Evolutionary conservation across 2,888 invertebrate species (phyloP).

Genomic region (Stenodera caucasica): DNA sequence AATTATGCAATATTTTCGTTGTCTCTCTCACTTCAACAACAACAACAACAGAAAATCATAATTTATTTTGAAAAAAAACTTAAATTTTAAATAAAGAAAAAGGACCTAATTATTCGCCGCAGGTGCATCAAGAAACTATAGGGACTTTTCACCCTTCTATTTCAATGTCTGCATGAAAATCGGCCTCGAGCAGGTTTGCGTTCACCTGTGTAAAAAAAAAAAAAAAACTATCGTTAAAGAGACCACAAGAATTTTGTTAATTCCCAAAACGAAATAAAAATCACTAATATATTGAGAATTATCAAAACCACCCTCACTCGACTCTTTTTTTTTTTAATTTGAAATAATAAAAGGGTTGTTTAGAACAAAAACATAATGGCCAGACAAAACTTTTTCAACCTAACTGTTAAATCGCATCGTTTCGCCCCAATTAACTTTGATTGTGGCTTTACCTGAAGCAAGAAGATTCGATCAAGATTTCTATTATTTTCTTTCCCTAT

Average conservation of each 20-base stretch:
- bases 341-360: not conserved
- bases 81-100: not conserved
- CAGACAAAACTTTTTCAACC: conserved; percentile 16
- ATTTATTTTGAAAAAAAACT: no score
- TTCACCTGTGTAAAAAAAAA: conserved; percentile 19
- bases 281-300: not conserved
- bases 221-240: not conserved
- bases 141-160: conserved; percentile 28
- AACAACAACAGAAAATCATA: no score
- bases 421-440: conserved; percentile 19
- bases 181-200: conserved; percentile 22
- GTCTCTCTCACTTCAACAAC: no score
- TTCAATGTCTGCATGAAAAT: conserved; percentile 20
- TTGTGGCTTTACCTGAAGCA: not conserved
- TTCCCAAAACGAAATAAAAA: not conserved
- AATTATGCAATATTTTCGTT: not conserved
- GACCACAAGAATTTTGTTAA: conserved; percentile 5
- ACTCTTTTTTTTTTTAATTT: not conserved
- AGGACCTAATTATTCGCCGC: conserved; percentile 23
- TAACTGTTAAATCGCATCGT: conserved; percentile 21
- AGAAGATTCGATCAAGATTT: conserved; percentile 8
- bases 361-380: conserved; percentile 2
- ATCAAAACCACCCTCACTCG: not conserved
- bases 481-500: conserved; percentile 13
- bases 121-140: conserved; percentile 19